Evolutionary conservation across 2,113 vertebrate genomes (phyloP).

Genomic region (Nannobrachium achirus): DNA sequence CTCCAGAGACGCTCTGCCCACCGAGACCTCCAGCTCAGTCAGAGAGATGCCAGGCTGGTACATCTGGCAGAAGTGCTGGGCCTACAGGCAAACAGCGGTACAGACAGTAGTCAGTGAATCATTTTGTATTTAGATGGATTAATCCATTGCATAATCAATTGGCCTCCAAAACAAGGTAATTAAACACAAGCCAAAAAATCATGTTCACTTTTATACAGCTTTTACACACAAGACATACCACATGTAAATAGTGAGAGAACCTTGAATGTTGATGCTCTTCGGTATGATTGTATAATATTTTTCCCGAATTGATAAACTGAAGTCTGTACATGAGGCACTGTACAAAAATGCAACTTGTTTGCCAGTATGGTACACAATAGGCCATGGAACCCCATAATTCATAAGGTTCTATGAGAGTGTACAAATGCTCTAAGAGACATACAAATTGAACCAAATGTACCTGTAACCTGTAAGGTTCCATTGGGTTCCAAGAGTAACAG

Average conservation of each 20-base stretch:
- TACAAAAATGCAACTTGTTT: neutral
- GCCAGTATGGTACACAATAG: too few species aligned
- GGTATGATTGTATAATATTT: neutral
- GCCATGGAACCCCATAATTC: too few species aligned
- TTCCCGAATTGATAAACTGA: neutral
- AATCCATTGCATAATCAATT: neutral
- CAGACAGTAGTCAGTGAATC: neutral
- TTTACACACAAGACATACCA: too few species aligned
- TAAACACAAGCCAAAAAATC: neutral
- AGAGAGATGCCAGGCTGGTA: conserved; percentile 90
- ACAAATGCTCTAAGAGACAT: too few species aligned
- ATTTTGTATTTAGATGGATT: neutral
- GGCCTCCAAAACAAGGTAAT: neutral
- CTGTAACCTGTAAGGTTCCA: too few species aligned
- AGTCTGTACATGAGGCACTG: neutral
- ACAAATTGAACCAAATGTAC: too few species aligned
- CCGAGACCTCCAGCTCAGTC: conserved; percentile 83
- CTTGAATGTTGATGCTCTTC: too few species aligned
- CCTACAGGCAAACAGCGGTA: conserved; percentile 73
- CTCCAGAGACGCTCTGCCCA: conserved; percentile 84
- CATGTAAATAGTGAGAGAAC: neutral
- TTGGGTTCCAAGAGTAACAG: too few species aligned
- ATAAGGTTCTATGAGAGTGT: too few species aligned
- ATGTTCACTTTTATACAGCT: neutral
- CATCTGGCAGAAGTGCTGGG: conserved; percentile 89